Conservation (phyloP, 2,797 vertebrate genomes). For the Poeciliopsis turneri region DNA sequence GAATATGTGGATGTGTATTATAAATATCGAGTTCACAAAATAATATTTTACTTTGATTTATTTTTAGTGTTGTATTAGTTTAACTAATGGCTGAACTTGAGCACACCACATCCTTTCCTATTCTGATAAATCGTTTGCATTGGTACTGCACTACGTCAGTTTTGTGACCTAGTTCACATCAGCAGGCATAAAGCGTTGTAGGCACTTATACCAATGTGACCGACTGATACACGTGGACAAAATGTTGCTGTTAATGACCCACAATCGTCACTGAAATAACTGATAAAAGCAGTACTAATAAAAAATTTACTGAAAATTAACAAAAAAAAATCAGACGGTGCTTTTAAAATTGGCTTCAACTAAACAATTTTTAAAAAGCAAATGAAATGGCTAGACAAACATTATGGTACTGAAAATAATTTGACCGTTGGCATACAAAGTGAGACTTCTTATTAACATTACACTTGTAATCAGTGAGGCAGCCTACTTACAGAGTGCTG, state of each 20-base stretch:
- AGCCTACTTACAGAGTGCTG: too few relatives aligned
- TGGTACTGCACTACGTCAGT: not conserved
- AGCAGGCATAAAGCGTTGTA: not conserved
- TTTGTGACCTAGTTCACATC: not conserved
- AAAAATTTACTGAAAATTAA: not conserved
- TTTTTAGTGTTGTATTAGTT: not conserved
- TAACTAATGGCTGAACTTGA: not conserved
- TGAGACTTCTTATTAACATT: too few relatives aligned
- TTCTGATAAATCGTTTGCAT: not conserved
- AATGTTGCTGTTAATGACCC: not conserved
- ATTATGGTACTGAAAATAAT: too few relatives aligned
- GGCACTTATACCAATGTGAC: not conserved
- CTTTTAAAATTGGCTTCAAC: not conserved
- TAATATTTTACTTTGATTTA: not conserved
- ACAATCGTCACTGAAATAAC: not conserved
- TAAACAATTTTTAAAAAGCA: not conserved
- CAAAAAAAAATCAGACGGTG: not conserved
- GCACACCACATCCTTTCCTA: not conserved
- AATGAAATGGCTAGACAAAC: too few relatives aligned
- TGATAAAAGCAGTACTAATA: not conserved
- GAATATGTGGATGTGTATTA: not conserved
- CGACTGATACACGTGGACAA: not conserved
- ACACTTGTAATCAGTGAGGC: too few relatives aligned
- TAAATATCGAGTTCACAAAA: not conserved
- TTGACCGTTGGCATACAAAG: too few relatives aligned